Evolutionary conservation across 2,113 vertebrate genomes (phyloP).

Genomic region (Podocnemis expansa): DNA sequence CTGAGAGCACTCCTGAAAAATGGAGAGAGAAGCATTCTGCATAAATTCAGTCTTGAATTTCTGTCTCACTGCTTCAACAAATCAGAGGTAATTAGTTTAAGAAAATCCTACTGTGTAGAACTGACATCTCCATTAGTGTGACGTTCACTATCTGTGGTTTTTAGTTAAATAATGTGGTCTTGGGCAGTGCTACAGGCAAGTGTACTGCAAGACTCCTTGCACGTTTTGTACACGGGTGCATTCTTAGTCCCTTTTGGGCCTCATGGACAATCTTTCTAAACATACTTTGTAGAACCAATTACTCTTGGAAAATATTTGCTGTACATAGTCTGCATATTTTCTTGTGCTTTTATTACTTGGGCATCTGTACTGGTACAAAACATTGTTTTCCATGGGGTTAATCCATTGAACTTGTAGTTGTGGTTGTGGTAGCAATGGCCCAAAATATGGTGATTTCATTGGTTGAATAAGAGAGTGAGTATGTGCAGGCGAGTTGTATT

Average conservation of each 20-base stretch:
- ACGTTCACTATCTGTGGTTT: not conserved
- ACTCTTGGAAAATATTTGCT: not conserved
- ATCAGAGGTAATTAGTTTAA: constrained; percentile 3
- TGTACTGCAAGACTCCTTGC: not conserved
- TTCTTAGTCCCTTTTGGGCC: fast-evolving
- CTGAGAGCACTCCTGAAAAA: not conserved
- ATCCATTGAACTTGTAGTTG: not conserved
- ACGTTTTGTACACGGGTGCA: not conserved
- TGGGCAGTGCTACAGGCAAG: not conserved
- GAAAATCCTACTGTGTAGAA: not conserved
- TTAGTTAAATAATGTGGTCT: fast-evolving
- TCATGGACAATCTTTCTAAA: not conserved
- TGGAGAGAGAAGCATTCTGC: not conserved
- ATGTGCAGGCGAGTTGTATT: not conserved
- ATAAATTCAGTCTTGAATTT: not conserved
- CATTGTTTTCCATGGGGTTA: not conserved
- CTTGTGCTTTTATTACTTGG: not conserved
- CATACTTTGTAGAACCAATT: not conserved
- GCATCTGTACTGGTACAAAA: not conserved
- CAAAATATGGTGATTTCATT: not conserved
- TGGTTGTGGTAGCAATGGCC: not conserved
- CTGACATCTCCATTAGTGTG: not conserved
- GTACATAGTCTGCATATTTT: fast-evolving
- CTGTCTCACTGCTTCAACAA: not conserved
- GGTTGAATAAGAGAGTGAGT: not conserved